Percentiles rank a stretch among this genome's conserved stretches.
Evolutionary conservation across 2,888 invertebrate species (phyloP).

Genomic region (Protodeltote pygarga): DNA sequence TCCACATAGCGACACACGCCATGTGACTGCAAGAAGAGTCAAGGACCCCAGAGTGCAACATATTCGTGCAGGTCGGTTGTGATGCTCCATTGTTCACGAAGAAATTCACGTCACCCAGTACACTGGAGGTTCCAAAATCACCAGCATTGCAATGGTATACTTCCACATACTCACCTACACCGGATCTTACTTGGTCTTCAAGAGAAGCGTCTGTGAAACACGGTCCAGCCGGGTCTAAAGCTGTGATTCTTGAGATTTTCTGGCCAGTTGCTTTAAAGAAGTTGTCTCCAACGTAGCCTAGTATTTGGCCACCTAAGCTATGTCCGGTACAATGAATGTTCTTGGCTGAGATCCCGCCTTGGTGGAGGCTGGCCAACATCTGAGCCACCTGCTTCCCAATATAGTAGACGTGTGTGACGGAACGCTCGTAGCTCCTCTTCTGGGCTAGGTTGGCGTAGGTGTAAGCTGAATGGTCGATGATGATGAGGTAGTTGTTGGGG

Average conservation of each 20-base stretch:
- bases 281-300: conserved; percentile 70
- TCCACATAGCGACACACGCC: conserved; percentile 69
- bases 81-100: conserved; percentile 85
- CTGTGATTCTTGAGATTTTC: conserved; percentile 70
- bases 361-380: conserved; percentile 58
- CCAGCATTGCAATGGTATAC: conserved; percentile 88
- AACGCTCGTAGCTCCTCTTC: conserved; percentile 72
- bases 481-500: conserved; percentile 73
- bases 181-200: conserved; percentile 79
- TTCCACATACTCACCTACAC: conserved; percentile 87
- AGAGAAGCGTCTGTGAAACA: conserved; percentile 72
- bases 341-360: conserved; percentile 64
- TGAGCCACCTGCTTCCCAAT: conserved; percentile 71
- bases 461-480: conserved; percentile 76
- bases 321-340: conserved; percentile 77
- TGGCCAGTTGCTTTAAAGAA: conserved; percentile 61
- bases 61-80: conserved; percentile 84
- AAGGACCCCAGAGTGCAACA: conserved; percentile 66
- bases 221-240: conserved; percentile 77
- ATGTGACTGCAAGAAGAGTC: conserved; percentile 73
- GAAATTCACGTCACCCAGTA: conserved; percentile 86
- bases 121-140: conserved; percentile 77
- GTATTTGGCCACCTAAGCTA: conserved; percentile 75
- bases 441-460: conserved; percentile 68
- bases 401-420: conserved; percentile 71